Evolutionary conservation across 2,797 vertebrate species (phyloP).

Genomic region (Morelia viridis): DNA sequence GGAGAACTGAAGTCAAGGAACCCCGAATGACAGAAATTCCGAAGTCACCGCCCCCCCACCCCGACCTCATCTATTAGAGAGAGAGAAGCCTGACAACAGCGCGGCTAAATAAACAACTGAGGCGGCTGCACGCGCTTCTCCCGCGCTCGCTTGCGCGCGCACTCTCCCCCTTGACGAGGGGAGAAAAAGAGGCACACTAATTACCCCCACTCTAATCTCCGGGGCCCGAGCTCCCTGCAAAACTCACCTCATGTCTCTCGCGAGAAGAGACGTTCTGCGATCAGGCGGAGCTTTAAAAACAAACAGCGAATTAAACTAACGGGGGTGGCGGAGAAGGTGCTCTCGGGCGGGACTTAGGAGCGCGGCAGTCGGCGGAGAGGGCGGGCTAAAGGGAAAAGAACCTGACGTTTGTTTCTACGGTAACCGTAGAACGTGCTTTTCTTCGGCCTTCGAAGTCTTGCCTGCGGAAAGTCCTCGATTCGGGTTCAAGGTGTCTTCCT

Average conservation of each 20-base stretch:
- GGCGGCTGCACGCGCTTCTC: background rate
- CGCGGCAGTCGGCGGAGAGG: background rate
- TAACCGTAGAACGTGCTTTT: background rate
- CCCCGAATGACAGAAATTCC: background rate
- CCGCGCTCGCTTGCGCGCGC: background rate
- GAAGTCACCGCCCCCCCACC: too few species aligned
- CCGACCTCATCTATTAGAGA: background rate
- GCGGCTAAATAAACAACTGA: background rate
- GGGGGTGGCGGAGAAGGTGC: too few species aligned
- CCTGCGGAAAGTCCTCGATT: background rate
- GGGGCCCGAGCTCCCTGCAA: background rate
- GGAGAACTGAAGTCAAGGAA: background rate
- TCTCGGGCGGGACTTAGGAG: background rate
- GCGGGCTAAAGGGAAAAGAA: fast-evolving
- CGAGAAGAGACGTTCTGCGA: background rate
- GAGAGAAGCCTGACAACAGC: background rate
- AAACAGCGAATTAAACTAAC: background rate
- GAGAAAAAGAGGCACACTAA: too few species aligned
- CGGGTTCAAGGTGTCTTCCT: background rate
- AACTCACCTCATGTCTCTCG: background rate
- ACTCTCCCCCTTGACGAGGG: too few species aligned
- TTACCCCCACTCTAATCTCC: background rate
- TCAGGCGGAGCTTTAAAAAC: background rate
- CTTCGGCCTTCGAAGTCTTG: background rate
- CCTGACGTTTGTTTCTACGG: background rate